phyloP scores from a whole-genome alignment of 1,140 invertebrate genomes.

The Pseudomyrmex gracilis region DNA sequence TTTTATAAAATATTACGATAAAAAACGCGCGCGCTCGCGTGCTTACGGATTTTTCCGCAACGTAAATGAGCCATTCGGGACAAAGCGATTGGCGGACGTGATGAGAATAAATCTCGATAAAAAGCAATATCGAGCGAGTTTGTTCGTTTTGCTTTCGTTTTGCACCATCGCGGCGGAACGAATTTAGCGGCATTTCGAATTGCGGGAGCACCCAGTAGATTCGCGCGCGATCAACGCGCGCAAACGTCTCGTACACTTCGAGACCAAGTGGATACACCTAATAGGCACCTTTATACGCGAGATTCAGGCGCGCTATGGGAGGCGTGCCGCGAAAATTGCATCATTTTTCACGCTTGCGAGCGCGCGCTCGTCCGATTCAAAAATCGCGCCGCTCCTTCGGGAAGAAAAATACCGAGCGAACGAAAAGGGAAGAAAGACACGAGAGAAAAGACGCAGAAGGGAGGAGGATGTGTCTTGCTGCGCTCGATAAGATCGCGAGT shows the following conservation, averaged over 20 bases:
- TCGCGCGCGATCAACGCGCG: slow-evolving; percentile 40
- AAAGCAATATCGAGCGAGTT: slow-evolving; percentile 43
- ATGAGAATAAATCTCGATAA: slow-evolving; percentile 49
- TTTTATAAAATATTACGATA: too few relatives aligned
- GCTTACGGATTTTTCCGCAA: slow-evolving; percentile 36
- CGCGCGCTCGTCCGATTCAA: slow-evolving; percentile 63
- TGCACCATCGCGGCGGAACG: slow-evolving; percentile 28
- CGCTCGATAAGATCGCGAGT: slow-evolving; percentile 73
- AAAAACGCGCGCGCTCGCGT: neutral
- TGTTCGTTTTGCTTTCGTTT: slow-evolving; percentile 20
- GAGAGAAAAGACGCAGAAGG: slow-evolving; percentile 34
- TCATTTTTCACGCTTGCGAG: slow-evolving; percentile 73
- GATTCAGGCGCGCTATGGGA: slow-evolving; percentile 72
- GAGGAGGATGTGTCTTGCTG: slow-evolving; percentile 69
- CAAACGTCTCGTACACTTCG: slow-evolving; percentile 43
- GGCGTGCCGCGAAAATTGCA: slow-evolving; percentile 75
- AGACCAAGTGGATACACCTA: slow-evolving; percentile 62
- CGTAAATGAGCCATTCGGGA: slow-evolving; percentile 18
- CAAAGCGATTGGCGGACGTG: slow-evolving; percentile 22
- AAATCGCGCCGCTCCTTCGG: slow-evolving; percentile 65
- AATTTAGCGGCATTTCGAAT: slow-evolving; percentile 52
- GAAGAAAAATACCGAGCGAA: slow-evolving; percentile 17
- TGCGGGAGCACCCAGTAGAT: slow-evolving; percentile 62
- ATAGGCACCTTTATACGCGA: slow-evolving; percentile 72
- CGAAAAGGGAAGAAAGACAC: slow-evolving; percentile 2